Evolutionary conservation across 2,888 invertebrate species (phyloP), one percentile per base, ranked within the genome.

Genomic region (Leucoptera coffeella): DNA sequence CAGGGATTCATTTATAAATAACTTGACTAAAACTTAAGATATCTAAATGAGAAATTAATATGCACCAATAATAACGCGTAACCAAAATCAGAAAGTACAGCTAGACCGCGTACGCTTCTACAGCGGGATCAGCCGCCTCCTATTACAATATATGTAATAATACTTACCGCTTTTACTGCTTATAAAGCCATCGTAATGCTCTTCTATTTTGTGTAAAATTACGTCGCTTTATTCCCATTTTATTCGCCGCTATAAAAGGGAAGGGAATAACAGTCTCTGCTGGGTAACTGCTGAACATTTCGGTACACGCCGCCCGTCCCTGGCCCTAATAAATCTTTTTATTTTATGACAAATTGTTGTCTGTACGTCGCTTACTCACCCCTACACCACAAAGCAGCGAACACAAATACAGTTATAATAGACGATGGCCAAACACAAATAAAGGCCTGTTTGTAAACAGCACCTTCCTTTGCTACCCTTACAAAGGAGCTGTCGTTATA

Each of bases 321-420:
- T 33, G 41, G 35, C 40, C 47, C 51, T 45, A n/a, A 67, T 67
- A 67, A 67, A 69, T 69, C 65, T 67, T 56, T 65, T 57, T 61
- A 62, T 65, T 69, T 67, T 65, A 67, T 69, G 67, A 69, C 67
- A 69, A 67, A 69, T 69, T 59, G 64, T 57, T 59, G 61, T 57
- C 54, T 51, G 54, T 45, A 42, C 41, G 26, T 26, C 42, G 40
- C 40, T 41, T 43, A 36, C 47, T 48, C 49, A 49, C 59, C 58
- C 60, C 50, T 48, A 34, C 42, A 55, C 62, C 43, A 57, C 62
- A 62, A 62, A 50, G 50, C 57, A 50, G 50, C 47, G 57, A 64
- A 64, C 58, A 67, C 67, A 67, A 65, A 67, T 50, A 67, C 43
- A 41, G 41, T 47, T 47, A 64, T 58, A 64, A 64, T 64, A 46